These are phyloP conservation scores for Bradynema listronoti DNA, from an alignment of 1,140 invertebrate genomes.

Conservation along the genomic window DNA sequence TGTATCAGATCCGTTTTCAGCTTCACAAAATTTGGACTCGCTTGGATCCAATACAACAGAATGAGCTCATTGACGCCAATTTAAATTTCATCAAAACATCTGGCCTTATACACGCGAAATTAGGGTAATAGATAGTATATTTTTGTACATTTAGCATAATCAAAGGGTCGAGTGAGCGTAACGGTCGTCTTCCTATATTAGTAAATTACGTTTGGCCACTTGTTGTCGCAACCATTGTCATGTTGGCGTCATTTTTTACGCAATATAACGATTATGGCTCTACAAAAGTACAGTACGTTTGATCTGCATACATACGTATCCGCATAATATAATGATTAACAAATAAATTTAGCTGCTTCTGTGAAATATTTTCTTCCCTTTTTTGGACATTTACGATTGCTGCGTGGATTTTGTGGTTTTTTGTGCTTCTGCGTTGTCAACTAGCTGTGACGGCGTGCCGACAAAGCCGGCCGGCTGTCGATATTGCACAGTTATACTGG, in stretches of 20 bases:
- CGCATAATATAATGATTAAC: neutral
- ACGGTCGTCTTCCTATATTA: conserved; percentile 11
- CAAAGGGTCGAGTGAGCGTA: conserved; percentile 26
- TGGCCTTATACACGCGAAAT: neutral
- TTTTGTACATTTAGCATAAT: conserved; percentile 18
- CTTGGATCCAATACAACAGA: no score
- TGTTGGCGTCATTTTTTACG: conserved; percentile 16
- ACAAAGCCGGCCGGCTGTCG: conserved; percentile 10
- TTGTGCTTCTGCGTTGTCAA: conserved; percentile 26
- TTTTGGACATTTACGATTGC: conserved; percentile 25
- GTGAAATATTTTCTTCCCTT: conserved; percentile 8
- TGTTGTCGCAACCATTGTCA: conserved; percentile 12
- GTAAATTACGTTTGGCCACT: conserved; percentile 22
- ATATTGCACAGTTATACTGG: conserved; percentile 24
- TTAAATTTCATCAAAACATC: neutral
- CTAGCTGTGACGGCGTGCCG: conserved; percentile 22
- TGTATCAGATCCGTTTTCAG: no score
- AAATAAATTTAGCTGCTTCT: conserved; percentile 19
- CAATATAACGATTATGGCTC: conserved; percentile 9
- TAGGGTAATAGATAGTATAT: neutral
- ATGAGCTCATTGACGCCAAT: neutral
- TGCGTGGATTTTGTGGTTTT: conserved; percentile 22
- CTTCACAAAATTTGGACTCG: no score
- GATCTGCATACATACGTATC: neutral
- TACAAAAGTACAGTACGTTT: conserved; percentile 23